Percentiles rank a stretch among this genome's conserved stretches.
These are phyloP conservation scores for Epinephelus moara DNA, from an alignment of 2,113 vertebrate genomes.

Conservation along the genomic window DNA sequence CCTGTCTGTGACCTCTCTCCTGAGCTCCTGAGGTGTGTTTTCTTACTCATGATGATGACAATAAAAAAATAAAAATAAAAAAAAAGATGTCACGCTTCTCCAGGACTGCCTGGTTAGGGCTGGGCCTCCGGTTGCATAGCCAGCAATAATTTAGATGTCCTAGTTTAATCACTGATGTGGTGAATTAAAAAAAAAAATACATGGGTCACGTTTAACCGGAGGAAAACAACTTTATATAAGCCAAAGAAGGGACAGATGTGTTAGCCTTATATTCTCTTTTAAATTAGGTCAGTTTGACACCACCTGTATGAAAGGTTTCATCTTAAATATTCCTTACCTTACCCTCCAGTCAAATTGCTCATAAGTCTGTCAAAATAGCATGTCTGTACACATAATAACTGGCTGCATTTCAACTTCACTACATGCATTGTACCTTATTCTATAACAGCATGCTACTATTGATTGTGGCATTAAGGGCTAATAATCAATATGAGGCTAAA, in stretches of 20 bases:
- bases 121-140: no score
- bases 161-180: background rate
- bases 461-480: no score
- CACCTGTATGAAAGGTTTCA: background rate
- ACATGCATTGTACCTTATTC: no score
- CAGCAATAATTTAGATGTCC: background rate
- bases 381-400: background rate
- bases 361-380: background rate
- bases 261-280: background rate
- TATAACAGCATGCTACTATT: no score
- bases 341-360: no score
- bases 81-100: background rate
- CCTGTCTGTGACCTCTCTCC: no score
- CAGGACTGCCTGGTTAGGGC: no score
- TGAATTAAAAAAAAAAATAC: background rate
- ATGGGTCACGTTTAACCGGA: background rate
- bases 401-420: background rate
- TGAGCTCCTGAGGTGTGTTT: background rate
- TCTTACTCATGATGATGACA: background rate
- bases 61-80: background rate
- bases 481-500: no score
- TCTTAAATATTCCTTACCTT: no score
- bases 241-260: no score
- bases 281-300: background rate
- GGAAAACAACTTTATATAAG: background rate